These are phyloP conservation scores for Sebastes cheni DNA, from an alignment of 2,797 vertebrate genomes.

Conservation along the genomic window DNA sequence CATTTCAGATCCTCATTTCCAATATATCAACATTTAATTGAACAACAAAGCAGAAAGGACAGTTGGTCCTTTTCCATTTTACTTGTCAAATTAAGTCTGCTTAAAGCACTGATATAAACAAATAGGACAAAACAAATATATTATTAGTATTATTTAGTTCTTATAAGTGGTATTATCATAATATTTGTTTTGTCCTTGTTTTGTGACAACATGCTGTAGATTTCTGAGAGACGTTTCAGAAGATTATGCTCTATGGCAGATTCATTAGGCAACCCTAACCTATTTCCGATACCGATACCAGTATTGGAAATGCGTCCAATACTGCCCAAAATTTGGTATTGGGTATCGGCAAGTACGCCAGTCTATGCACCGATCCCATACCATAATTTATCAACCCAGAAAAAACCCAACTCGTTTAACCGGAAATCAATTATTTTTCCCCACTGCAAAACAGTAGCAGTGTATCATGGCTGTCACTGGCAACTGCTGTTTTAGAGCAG, in stretches of 20 bases:
- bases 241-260: neutral
- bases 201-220: neutral
- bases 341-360: too few species aligned
- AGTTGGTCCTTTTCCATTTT: neutral
- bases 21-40: conserved; percentile 5
- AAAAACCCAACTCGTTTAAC: too few species aligned
- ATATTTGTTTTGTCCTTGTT: neutral
- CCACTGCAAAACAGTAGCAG: too few species aligned
- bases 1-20: neutral
- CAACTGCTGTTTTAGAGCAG: too few species aligned
- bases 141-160: neutral
- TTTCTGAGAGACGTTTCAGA: neutral
- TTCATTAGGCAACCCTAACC: neutral
- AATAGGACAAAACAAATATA: neutral
- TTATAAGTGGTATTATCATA: neutral
- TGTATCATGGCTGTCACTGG: too few species aligned
- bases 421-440: too few species aligned
- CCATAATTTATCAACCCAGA: too few species aligned
- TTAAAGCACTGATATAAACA: neutral
- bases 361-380: too few species aligned
- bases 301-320: too few species aligned
- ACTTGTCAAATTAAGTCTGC: neutral
- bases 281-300: neutral
- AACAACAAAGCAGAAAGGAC: conserved; percentile 2
- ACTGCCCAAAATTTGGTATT: too few species aligned